Evolutionary conservation across 2,888 invertebrate genomes (phyloP).

Genomic region (Amphipoea oculea): DNA sequence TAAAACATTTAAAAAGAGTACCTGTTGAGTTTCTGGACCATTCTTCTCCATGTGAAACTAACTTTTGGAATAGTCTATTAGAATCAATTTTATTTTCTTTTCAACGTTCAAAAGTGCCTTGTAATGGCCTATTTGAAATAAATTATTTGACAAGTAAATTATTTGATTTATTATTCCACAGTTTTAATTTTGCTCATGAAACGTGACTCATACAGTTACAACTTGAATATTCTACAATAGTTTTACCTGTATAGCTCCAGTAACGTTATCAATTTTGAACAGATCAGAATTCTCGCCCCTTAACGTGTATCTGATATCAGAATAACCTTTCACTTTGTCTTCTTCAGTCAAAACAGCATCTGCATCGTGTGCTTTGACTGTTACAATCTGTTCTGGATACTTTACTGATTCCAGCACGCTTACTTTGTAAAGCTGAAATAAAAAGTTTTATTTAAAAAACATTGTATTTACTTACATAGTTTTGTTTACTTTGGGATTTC

Average conservation of each 20-base stretch:
- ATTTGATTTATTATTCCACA: background rate
- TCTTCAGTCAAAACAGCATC: constrained; percentile 91
- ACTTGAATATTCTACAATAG: background rate
- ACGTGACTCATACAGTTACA: background rate
- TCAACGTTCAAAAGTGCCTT: too few species aligned
- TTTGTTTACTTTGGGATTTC: background rate
- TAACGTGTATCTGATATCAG: constrained; percentile 93
- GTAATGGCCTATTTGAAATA: background rate
- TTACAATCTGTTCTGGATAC: constrained; percentile 92
- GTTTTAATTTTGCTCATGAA: background rate
- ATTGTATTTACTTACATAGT: background rate
- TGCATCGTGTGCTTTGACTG: constrained; percentile 93
- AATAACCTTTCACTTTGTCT: constrained; percentile 91
- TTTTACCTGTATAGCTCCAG: constrained; percentile 92
- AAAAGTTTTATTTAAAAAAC: background rate
- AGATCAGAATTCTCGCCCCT: constrained; percentile 93
- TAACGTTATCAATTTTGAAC: constrained; percentile 93
- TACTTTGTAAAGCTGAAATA: constrained; percentile 91
- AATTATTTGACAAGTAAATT: background rate
- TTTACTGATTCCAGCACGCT: constrained; percentile 93
- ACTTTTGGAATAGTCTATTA: background rate
- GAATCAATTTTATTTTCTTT: background rate
- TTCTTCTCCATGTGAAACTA: too few species aligned
- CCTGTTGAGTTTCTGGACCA: too few species aligned
- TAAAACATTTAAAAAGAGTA: too few species aligned